Evolutionary conservation across 2,797 vertebrate genomes (phyloP).

Genomic region (Phylloscopus collybita): DNA sequence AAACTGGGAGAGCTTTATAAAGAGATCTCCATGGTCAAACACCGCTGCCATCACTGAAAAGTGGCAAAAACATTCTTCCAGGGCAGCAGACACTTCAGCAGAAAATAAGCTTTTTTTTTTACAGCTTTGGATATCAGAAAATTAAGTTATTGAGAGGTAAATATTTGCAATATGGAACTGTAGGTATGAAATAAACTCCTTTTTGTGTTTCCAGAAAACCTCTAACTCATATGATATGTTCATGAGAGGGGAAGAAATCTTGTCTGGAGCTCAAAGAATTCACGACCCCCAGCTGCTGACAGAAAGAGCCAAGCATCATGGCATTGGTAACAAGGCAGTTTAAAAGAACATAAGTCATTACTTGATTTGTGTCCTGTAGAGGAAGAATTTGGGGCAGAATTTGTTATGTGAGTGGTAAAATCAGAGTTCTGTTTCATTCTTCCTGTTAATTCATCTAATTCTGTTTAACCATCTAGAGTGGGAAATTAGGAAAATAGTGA

Average conservation of each 20-base stretch:
- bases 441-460: neutral
- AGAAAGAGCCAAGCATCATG: constrained; percentile 90
- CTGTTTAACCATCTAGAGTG: neutral
- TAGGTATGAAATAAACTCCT: neutral
- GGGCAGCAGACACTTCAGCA: neutral
- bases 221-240: constrained; percentile 99
- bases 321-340: constrained; percentile 83
- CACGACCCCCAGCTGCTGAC: constrained; percentile 94
- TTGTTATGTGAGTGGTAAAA: neutral
- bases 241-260: constrained; percentile 98
- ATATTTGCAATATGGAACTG: neutral
- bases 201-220: constrained; percentile 84
- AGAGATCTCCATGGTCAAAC: neutral
- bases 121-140: neutral
- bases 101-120: neutral
- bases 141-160: neutral
- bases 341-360: neutral
- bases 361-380: neutral
- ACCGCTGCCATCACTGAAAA: neutral
- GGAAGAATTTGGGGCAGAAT: neutral
- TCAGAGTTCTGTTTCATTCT: neutral
- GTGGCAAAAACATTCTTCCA: neutral
- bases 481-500: neutral
- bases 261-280: constrained; percentile 96
- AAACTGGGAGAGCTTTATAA: neutral